Evolutionary conservation across 2,113 vertebrate genomes (phyloP), one percentile per base, ranked within the genome.

Genomic region (Salvelinus fontinalis): DNA sequence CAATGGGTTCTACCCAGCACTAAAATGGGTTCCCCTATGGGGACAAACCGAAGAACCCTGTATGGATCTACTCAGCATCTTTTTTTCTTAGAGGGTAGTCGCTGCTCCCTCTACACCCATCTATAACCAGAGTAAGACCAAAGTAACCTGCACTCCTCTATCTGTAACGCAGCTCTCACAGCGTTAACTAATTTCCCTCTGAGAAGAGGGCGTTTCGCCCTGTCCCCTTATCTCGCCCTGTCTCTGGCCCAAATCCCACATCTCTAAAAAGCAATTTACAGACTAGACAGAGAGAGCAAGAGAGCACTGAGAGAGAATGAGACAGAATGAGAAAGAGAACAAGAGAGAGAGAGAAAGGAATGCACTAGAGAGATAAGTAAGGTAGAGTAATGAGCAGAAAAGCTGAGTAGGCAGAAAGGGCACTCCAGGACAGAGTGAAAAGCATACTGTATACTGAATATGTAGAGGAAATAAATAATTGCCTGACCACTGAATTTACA

Each of bases 191-290:
- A 31, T 39, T 54, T n/a, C 29, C 31, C 29, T 39, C 11, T 7
- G 27, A 64, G 34, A 14, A 9, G 11, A 78, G 76, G 87, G 69
- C 64, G 81, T 83, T 83, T 88, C 82, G 86, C 83, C 84, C 73
- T 44, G 64, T 22, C 59, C 1, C 59, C 59, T 62, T 62, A 62
- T 62, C 59, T 62, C 16, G 4, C 59, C 16, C 89, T 90, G 88
- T 89, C 74, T 67, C 8, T 27, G 77, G 79, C 79, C 75, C 72
- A 86, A 85, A 81, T 85, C 88, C 87, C 86, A 80, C 70, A 83
- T 85, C 82, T 88, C 81, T 79, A 79, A 81, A 87, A 91, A 87
- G 87, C 81, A 90, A 91, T 92, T 90, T 88, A 88, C 87, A 86
- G 84, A 74, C 80, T 73, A 81, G 74, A 69, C 49, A 69, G 44